phyloP scores from a whole-genome alignment of 2,888 invertebrate species.

The Sepioteuthis lessoniana region DNA sequence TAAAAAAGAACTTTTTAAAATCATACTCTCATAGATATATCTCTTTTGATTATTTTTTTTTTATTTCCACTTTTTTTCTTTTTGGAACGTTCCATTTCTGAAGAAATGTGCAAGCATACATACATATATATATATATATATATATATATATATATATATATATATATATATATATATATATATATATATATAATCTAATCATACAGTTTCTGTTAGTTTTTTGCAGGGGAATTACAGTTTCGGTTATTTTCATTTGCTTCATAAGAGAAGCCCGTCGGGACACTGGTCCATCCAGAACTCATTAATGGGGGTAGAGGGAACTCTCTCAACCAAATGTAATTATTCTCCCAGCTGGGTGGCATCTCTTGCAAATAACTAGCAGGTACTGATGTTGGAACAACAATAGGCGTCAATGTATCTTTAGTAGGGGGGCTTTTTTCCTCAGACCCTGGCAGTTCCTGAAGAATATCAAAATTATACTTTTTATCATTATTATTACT shows the following conservation, averaged over 20 bases:
- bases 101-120: too few relatives aligned
- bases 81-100: too few relatives aligned
- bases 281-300: constrained; percentile 46
- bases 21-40: too few relatives aligned
- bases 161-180: too few relatives aligned
- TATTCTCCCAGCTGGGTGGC: constrained; percentile 46
- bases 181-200: neutral
- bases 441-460: neutral
- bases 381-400: constrained; percentile 37
- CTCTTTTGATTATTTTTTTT: too few relatives aligned
- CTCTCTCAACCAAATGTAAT: constrained; percentile 46
- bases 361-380: constrained; percentile 39
- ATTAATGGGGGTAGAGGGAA: constrained; percentile 26
- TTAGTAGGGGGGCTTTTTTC: neutral
- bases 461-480: neutral
- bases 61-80: too few relatives aligned
- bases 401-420: constrained; percentile 26
- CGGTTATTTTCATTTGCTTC: neutral
- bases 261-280: neutral
- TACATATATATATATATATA: too few relatives aligned
- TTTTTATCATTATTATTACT: neutral
- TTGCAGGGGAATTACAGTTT: neutral
- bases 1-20: too few relatives aligned
- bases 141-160: too few relatives aligned
- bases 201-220: constrained; percentile 21